These are phyloP conservation scores for Capitulum mitella DNA, from an alignment of 2,888 invertebrate genomes.

Conservation along the genomic window DNA sequence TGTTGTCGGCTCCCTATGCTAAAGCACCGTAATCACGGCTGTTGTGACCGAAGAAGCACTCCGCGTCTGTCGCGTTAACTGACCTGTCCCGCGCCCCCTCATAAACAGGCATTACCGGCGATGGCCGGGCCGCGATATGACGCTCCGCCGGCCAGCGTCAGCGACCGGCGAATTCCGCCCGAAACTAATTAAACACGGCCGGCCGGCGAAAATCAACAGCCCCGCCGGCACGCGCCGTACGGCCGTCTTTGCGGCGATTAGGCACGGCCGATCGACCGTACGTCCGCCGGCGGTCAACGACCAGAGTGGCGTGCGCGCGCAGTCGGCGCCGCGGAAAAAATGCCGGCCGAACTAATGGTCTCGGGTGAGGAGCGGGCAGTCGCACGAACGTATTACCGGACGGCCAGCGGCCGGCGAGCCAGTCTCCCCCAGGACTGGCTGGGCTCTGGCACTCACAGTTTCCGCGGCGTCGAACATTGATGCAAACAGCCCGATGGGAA, in stretches of 20 bases:
- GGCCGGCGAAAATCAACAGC: not conserved
- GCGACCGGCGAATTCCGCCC: not conserved
- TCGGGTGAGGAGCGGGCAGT: too few relatives aligned
- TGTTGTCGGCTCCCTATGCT: too few relatives aligned
- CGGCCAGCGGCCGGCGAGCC: not conserved
- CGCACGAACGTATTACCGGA: not conserved
- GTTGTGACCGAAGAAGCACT: too few relatives aligned
- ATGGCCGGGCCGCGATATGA: too few relatives aligned
- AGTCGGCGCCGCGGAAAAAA: not conserved
- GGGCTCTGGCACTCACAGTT: too few relatives aligned
- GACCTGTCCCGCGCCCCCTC: too few relatives aligned
- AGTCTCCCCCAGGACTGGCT: too few relatives aligned
- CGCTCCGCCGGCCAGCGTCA: not conserved
- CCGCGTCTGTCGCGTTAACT: too few relatives aligned
- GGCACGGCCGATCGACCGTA: not conserved
- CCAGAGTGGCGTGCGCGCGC: not conserved
- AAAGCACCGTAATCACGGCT: too few relatives aligned
- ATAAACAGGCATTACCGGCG: not conserved
- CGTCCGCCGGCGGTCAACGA: not conserved
- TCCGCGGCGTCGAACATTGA: too few relatives aligned
- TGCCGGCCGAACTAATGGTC: not conserved
- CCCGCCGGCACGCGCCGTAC: not conserved
- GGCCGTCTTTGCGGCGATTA: not conserved
- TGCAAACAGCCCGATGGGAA: too few relatives aligned
- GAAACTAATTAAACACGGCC: not conserved